Evolutionary conservation across 2,113 vertebrate genomes (phyloP), one percentile per base, ranked within the genome.

Genomic region (Stigmatopora argus): DNA sequence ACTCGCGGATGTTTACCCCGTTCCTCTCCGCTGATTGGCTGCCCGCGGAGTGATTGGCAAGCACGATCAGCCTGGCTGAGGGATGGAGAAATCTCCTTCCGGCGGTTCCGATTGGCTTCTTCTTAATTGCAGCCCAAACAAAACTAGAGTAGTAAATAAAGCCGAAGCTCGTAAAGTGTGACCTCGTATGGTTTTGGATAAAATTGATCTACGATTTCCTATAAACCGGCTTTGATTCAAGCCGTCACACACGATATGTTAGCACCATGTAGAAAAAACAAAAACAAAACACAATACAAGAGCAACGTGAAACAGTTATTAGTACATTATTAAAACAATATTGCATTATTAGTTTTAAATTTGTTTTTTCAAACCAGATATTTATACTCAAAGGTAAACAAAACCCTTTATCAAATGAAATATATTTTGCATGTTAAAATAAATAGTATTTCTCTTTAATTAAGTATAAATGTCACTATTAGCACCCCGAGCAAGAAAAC

Each of bases 101-200:
- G 93, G 93, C 92, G 84, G 92, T 93, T 95, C 88, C 93, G 82
- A 95, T 97, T 95, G 94, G 94, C 83, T 93, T 92, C 77, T 92
- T 94, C 92, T 92, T 95, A 94, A 96, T 94, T 96, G 81, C 92
- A 90, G 91, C 90, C 90, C 87, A 87, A 89, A 90, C 85, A 86
- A 61, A 86, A 87, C 78, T 38, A 13, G 10, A 63, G 26, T 45
- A 44, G 23, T 47, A n/a, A 62, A 48, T 62, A 75, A 38, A 55
- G 21, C 41, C n/a, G 31, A 58, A 47, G 41, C 31, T 17, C 6
- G 34, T 60, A 31, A 59, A 62, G 7, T 35, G 46, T 70, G 64
- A 67, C 59, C 57, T 71, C 67, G 9, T 12, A 15, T 55, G 53
- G 21, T 49, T 48, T 66, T 35, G 35, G 12, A 26, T 11, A 53